Base-by-base conservation (phyloP, 2,888 invertebrate species). In the Mesorhabditis spiculigera region DNA sequence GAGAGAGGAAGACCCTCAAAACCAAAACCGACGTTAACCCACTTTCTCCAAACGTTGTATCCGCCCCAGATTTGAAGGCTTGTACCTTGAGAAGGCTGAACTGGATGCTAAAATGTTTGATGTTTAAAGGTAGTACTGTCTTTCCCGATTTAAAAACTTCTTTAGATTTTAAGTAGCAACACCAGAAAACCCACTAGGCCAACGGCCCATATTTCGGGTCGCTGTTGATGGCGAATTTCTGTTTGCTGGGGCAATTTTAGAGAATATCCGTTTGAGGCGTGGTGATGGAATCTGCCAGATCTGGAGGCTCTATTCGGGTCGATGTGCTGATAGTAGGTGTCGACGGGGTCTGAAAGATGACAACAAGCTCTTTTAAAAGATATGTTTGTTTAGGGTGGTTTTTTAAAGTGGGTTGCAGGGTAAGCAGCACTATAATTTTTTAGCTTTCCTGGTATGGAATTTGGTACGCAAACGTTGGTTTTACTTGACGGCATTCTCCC, bases 221-320 rank as follows among this genome's bases (percentile, higher is more conserved):
- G 6, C 70, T 68, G 63, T 76, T 79, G 63, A 79, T 75, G 3
- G 68, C 70, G 67, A 77, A 79, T 63, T 73, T 73, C 58, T 79
- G 78, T 16, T 73, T 67, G 65, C 75, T 76, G 5, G 78, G 73
- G 58, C 79, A 79, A 62, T 74, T n/a, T 75, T n/a, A 74, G 68
- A 1, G 76, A 73, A 28, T 77, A 41, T 4, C 63, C 71, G 1
- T 66, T 5, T 2, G 58, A 61, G 4, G 78, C 76, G 42, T 67
- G 77, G n/a, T n/a, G 43, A 78, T 71, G 41, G 63, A 43, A 45
- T 70, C 68, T 8, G 74, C 72, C 6, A 74, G 64, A 10, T 64
- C 70, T 5, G 69, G 70, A 13, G 66, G 63, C 2, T 68, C 68
- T n/a, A 4, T 28, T 63, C 43, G 71, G 42, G 50, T 66, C 65